Percentiles rank a stretch among this genome's conserved stretches.
phyloP scores from a whole-genome alignment of 2,113 vertebrate genomes.

The Lophura nycthemera region DNA sequence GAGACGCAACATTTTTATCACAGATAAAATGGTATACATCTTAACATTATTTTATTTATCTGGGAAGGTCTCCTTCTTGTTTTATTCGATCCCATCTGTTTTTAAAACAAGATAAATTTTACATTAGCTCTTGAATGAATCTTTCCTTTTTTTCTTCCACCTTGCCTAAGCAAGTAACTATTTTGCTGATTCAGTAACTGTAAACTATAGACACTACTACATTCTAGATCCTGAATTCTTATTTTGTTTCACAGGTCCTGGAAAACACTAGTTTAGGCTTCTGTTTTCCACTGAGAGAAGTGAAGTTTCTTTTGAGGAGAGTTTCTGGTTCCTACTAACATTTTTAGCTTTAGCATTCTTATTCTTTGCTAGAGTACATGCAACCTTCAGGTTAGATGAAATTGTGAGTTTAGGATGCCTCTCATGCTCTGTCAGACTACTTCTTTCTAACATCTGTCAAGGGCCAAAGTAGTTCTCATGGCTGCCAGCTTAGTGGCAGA shows the following conservation, averaged over 20 bases:
- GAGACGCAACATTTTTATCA: background rate
- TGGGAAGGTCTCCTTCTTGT: fast-evolving
- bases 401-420: background rate
- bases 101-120: background rate
- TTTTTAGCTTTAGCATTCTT: background rate
- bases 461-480: background rate
- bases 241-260: background rate
- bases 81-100: background rate
- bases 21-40: background rate
- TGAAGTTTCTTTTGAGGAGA: background rate
- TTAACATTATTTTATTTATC: background rate
- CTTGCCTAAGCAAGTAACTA: background rate
- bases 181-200: background rate
- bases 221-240: background rate
- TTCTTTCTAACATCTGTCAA: background rate
- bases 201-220: background rate
- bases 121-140: too few species aligned
- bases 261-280: background rate
- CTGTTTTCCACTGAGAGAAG: background rate
- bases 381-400: background rate
- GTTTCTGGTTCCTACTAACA: background rate
- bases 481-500: background rate
- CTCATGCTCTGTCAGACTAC: background rate
- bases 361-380: background rate
- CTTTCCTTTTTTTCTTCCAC: background rate